Evolutionary conservation across 2,797 vertebrate genomes (phyloP), one percentile per base, ranked within the genome.

Genomic region (Xenops minutus): DNA sequence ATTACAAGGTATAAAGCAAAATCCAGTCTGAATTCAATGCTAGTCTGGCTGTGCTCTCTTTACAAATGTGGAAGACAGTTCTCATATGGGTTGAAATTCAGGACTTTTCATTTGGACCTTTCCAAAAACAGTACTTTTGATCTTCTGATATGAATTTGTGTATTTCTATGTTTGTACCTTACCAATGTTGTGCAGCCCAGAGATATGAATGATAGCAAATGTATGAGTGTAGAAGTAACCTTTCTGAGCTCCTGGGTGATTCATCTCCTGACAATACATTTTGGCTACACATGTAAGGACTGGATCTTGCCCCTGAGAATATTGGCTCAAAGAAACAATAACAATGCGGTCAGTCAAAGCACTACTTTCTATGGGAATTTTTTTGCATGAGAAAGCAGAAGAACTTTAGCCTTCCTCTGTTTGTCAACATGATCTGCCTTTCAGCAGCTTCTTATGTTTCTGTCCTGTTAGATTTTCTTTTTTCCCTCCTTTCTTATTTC

Each of bases 1-100:
- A 96, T 93, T 97, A 95, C 67, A 95, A 94, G 81, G 81, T 88
- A 85, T 79, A 92, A 93, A 94, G 89, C 29, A 71, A 95, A 95
- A 90, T 67, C 37, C 59, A 77, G 63, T 51, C 71, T 82, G 83
- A 92, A 90, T 85, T 85, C 8, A 58, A 14, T 7, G 14, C 20
- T 73, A 72, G 27, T 51, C 88, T 93, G 83, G 72, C 89, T 62
- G 24, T 44, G 48, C 54, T 79, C 9, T 89, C 59, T 82, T 91
- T 76, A 81, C 16, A 88, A 29, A 81, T 79, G 39, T 30, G 9
- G 9, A 37, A 92, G 63, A 74, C 73, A 11, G 37, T 89, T 87
- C 77, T 93, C 49, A 19, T 30, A 46, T 0, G 41, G 27, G 49
- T 69, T 93, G 76, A 88, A 91, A 74, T 87, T 79, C 61, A 32